Evolutionary conservation across 2,113 vertebrate genomes (phyloP).

Genomic region (Limnothrissa miodon): DNA sequence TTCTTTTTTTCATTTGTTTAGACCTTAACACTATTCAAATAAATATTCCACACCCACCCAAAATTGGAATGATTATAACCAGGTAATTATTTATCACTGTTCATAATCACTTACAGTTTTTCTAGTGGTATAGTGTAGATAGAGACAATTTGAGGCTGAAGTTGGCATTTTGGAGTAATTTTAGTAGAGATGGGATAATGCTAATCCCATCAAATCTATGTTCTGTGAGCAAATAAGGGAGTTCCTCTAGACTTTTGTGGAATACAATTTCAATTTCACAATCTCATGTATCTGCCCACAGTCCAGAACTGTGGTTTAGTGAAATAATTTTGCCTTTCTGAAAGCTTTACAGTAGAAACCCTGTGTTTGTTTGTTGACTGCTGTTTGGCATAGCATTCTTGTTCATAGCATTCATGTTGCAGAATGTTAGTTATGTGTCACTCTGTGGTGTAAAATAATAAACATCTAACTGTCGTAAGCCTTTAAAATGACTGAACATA

Average conservation of each 20-base stretch:
- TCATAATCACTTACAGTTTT: too few species aligned
- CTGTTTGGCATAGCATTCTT: not conserved
- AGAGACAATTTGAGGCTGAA: not conserved
- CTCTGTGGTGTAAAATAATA: constrained; percentile 1
- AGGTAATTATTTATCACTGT: not conserved
- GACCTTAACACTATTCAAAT: not conserved
- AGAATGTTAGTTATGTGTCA: not conserved
- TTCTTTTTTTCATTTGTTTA: not conserved
- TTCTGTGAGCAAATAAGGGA: too few species aligned
- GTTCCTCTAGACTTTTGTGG: not conserved
- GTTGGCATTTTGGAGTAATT: not conserved
- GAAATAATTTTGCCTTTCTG: not conserved
- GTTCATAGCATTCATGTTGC: not conserved
- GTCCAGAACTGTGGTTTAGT: not conserved
- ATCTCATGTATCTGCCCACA: not conserved
- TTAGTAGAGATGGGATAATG: not conserved
- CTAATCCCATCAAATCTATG: not conserved
- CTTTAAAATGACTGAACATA: not conserved
- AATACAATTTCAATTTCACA: not conserved
- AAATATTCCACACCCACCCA: not conserved
- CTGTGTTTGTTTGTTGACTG: not conserved
- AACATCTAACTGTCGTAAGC: not conserved
- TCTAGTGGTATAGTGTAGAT: too few species aligned
- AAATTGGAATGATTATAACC: not conserved
- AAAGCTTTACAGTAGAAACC: not conserved